Percentiles rank a stretch among this genome's conserved stretches.
These are phyloP conservation scores for Gnathonemus echidnorhynchus DNA, from an alignment of 2,113 vertebrate species.

Conservation along the genomic window DNA sequence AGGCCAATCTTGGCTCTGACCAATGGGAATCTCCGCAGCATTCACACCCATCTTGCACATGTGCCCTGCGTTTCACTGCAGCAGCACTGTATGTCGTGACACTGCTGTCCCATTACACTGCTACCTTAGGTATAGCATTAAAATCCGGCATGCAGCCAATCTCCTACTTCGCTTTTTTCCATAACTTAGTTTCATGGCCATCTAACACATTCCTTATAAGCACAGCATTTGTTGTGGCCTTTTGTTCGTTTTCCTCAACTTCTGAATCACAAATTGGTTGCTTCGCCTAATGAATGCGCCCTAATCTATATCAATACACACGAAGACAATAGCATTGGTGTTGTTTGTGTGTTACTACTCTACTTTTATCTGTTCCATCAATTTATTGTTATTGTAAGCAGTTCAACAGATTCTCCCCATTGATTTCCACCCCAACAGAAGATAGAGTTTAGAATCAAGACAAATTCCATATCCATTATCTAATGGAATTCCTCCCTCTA, in stretches of 20 bases:
- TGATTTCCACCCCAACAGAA: conserved; percentile 64
- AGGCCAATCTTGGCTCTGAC: conserved; percentile 57
- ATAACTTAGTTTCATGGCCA: neutral
- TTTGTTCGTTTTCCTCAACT: neutral
- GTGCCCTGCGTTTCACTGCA: neutral
- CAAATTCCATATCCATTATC: conserved; percentile 80
- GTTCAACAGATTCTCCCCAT: conserved; percentile 66
- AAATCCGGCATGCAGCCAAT: neutral
- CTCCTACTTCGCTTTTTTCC: neutral
- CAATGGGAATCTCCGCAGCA: conserved; percentile 42
- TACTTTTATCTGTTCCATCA: conserved; percentile 54
- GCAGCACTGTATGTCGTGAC: no score
- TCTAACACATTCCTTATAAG: neutral
- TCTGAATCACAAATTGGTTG: conserved; percentile 24
- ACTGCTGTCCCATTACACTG: neutral
- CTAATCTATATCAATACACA: conserved; percentile 30
- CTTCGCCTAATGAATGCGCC: conserved; percentile 27
- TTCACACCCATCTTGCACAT: neutral
- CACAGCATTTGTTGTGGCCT: no score
- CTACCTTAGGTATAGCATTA: neutral
- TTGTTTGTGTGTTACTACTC: conserved; percentile 37
- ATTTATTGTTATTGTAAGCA: conserved; percentile 72
- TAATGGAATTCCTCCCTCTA: conserved; percentile 75
- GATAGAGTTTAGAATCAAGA: conserved; percentile 72
- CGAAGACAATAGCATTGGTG: conserved; percentile 5